Evolutionary conservation across 2,888 invertebrate genomes (phyloP), one percentile per base, ranked within the genome.

Genomic region (Drosophila cracens): DNA sequence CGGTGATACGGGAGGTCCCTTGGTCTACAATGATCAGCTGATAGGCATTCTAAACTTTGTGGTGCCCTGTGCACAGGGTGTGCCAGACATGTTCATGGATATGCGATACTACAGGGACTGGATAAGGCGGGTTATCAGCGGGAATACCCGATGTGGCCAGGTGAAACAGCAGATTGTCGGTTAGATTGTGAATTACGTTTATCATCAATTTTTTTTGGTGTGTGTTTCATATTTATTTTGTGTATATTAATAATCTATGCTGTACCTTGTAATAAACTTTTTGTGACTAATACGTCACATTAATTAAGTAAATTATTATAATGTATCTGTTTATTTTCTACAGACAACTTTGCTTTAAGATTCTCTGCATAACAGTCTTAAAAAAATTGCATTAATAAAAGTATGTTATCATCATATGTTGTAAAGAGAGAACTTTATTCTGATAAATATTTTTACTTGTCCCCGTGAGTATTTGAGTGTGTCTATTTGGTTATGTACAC

Each of bases 1-100:
- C 56, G 92, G 92, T 10, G 92, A 92, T 48, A 91, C 89, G n/a
- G 92, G 93, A 5, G 92, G 92, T 10, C 92, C 93, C 0, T 66
- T 93, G 38, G 90, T 91, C 2, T 74, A 85, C 54, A 70, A 91
- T 13, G 89, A 86, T 5, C 82, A 75, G n/a, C 38, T 93, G 18
- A 87, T 90, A 4, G 92, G 91, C 4, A 63, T 92, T 11, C 90
- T 92, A 0, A 93, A 92, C 76, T 93, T 91, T 79, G 84, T 92
- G n/a, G 74, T 89, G 27, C 93, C 93, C 25, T 93, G 93, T 79
- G 92, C 92, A 13, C 70, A 73, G 53, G 92, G 92, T 29, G 90
- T 82, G 34, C 93, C 93, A 0, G 93, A 93, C 76, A 87, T 91
- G 34, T 92, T 92, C 65, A 93, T 92, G 46, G 83, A 87, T 72